phyloP scores from a whole-genome alignment of 92 coral and sea anemone genomes.

The Actinostola sp. region DNA sequence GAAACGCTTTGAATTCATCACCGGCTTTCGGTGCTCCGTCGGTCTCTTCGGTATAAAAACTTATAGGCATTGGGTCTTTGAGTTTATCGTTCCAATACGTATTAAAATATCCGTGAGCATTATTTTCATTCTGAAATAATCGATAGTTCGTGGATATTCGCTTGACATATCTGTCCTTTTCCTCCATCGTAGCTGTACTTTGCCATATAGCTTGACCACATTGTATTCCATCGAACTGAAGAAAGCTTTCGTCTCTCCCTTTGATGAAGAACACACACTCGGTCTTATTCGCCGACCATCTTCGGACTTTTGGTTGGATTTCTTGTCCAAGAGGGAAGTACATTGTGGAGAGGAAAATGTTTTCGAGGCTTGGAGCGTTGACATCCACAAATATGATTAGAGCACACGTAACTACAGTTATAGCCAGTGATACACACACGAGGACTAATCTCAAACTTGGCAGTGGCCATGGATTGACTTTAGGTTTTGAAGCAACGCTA shows the following conservation, averaged over 20 bases:
- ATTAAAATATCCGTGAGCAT: slow-evolving; percentile 73
- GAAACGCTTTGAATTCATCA: slow-evolving; percentile 82
- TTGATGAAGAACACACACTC: slow-evolving; percentile 80
- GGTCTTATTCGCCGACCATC: slow-evolving; percentile 92
- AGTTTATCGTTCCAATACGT: slow-evolving; percentile 89
- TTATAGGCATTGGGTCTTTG: slow-evolving; percentile 85
- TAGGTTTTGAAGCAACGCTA: slow-evolving; percentile 61
- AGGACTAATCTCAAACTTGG: slow-evolving; percentile 94
- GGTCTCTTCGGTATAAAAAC: slow-evolving; percentile 91
- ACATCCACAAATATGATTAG: slow-evolving; percentile 95
- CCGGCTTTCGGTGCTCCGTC: slow-evolving; percentile 93
- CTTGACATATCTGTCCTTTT: slow-evolving; percentile 94
- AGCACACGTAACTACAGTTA: slow-evolving; percentile 85
- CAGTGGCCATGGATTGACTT: slow-evolving; percentile 79
- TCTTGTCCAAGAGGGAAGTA: slow-evolving; percentile 98
- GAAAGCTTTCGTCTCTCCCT: slow-evolving; percentile 82
- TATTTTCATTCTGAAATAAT: slow-evolving; percentile 81
- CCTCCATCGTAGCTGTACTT: slow-evolving; percentile 84
- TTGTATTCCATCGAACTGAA: slow-evolving; percentile 82
- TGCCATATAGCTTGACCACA: slow-evolving; percentile 99
- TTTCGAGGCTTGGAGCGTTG: slow-evolving; percentile 92
- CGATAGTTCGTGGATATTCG: slow-evolving; percentile 89
- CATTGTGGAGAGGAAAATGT: slow-evolving; percentile 87
- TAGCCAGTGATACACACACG: slow-evolving; percentile 96
- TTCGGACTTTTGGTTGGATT: slow-evolving; percentile 83